Evolutionary conservation across 2,113 vertebrate species (phyloP).

Genomic region (Beaufortia kweichowensis): DNA sequence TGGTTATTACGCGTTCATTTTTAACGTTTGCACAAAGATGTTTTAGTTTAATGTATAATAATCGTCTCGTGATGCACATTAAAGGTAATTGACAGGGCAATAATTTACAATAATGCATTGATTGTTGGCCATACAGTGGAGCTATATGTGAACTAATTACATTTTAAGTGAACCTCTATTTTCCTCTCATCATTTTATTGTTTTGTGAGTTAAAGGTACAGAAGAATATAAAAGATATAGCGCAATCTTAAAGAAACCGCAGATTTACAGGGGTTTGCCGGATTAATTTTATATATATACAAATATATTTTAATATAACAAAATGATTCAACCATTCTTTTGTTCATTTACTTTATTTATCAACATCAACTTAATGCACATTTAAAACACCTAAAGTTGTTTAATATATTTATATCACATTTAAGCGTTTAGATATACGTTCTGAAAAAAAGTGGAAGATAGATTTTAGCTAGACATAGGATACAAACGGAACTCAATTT

Average conservation of each 20-base stretch:
- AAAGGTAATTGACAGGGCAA: conserved; percentile 2
- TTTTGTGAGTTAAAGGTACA: not conserved
- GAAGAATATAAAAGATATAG: not conserved
- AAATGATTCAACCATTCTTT: no score
- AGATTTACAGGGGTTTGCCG: not conserved
- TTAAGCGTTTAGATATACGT: no score
- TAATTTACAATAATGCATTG: not conserved
- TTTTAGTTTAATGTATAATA: not conserved
- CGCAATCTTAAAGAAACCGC: not conserved
- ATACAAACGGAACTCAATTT: not conserved
- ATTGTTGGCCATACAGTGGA: not conserved
- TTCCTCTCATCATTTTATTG: not conserved
- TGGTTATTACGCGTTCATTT: not conserved
- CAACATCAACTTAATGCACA: no score
- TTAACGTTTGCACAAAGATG: no score
- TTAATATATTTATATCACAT: no score
- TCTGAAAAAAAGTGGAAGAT: no score
- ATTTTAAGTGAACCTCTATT: conserved; percentile 12
- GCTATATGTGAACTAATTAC: not conserved
- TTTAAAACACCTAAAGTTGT: no score
- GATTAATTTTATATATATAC: not conserved
- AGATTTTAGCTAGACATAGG: not conserved
- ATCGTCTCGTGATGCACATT: not conserved
- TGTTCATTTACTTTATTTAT: no score
- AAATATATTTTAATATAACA: not conserved